These are phyloP conservation scores for Nipponacmea schrenckii DNA, from an alignment of 2,888 invertebrate species.

Conservation along the genomic window DNA sequence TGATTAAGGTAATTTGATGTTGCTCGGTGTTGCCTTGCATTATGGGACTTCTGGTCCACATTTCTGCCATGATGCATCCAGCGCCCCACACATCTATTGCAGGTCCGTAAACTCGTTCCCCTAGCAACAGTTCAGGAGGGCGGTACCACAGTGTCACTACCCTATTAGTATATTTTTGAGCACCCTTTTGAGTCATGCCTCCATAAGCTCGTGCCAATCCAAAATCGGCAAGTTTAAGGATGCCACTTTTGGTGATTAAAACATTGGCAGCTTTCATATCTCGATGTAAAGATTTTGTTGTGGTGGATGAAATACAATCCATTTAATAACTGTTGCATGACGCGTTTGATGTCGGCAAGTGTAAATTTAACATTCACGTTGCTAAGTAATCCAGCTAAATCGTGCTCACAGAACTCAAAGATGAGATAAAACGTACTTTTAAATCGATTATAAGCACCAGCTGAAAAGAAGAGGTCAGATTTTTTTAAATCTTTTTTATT, in stretches of 20 bases:
- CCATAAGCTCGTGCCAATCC: conserved; percentile 95
- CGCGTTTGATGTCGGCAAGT: conserved; percentile 95
- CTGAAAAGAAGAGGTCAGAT: conserved; percentile 65
- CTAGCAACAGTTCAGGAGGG: conserved; percentile 69
- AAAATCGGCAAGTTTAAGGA: conserved; percentile 94
- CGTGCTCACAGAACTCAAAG: conserved; percentile 99
- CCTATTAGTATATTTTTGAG: conserved; percentile 92
- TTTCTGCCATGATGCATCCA: conserved; percentile 99
- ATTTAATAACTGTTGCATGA: conserved; percentile 74
- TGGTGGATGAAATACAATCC: conserved; percentile 96
- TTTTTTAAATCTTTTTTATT: too few relatives aligned
- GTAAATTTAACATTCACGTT: conserved; percentile 96
- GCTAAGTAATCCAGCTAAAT: conserved; percentile 93
- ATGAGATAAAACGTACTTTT: conserved; percentile 92
- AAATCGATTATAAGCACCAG: conserved; percentile 78
- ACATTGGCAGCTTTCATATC: conserved; percentile 99
- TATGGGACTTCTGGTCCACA: conserved; percentile 89
- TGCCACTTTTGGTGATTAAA: conserved; percentile 89
- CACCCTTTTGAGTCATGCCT: conserved; percentile 75
- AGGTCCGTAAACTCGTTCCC: conserved; percentile 90
- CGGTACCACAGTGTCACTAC: conserved; percentile 98
- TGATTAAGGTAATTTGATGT: conserved; percentile 91
- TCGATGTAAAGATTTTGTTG: conserved; percentile 73
- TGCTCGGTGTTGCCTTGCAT: conserved; percentile 89
- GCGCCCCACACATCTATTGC: conserved; percentile 93